Evolutionary conservation across 2,888 invertebrate species (phyloP).

Genomic region (Acrocera orbiculus): DNA sequence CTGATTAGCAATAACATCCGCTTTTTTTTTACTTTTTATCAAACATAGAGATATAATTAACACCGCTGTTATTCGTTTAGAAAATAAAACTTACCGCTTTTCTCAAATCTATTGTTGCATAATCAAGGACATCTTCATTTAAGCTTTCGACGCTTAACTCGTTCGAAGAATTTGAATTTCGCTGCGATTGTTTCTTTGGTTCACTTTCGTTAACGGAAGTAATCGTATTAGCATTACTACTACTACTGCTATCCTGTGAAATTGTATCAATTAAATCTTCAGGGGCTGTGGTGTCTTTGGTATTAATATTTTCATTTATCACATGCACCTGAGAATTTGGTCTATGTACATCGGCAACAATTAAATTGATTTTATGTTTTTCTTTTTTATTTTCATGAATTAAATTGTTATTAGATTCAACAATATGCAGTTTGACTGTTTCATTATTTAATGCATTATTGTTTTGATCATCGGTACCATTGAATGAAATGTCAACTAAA

Average conservation of each 20-base stretch:
- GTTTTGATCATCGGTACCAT: constrained; percentile 4
- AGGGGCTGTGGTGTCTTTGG: too few relatives aligned
- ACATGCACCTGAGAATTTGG: constrained; percentile 1
- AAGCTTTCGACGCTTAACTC: too few relatives aligned
- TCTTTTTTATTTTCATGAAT: not conserved
- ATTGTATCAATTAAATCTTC: too few relatives aligned
- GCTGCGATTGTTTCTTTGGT: too few relatives aligned
- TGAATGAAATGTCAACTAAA: not conserved
- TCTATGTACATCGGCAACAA: constrained; percentile 5
- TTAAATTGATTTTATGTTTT: not conserved
- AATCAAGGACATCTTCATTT: constrained; percentile 6
- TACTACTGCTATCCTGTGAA: constrained; percentile 1
- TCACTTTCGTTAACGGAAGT: constrained; percentile 1
- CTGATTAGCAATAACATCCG: too few relatives aligned
- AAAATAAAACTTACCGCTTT: constrained; percentile 5
- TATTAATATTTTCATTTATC: constrained; percentile 4
- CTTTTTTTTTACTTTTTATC: too few relatives aligned
- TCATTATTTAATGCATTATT: constrained; percentile 5
- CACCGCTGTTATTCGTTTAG: too few relatives aligned
- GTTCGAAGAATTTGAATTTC: too few relatives aligned
- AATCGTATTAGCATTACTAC: constrained; percentile 6
- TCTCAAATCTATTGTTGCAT: constrained; percentile 6
- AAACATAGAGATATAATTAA: too few relatives aligned
- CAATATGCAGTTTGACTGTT: constrained; percentile 4
- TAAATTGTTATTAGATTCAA: constrained; percentile 2